These are phyloP conservation scores for Bovichtus diacanthus DNA, from an alignment of 2,797 vertebrate genomes.

Conservation along the genomic window DNA sequence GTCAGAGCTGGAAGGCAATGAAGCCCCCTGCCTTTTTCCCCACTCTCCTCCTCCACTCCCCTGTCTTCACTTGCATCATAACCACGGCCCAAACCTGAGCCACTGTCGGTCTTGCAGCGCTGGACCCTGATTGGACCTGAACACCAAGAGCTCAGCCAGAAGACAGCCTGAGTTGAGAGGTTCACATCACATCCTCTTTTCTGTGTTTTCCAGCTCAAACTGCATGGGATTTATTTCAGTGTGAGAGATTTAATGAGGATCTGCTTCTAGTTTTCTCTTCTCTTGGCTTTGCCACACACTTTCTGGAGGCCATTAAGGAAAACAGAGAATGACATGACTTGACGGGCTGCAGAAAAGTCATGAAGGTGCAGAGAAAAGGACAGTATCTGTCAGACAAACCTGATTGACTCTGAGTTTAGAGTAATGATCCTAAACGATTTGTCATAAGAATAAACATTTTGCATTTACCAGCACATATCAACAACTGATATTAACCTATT, in stretches of 20 bases:
- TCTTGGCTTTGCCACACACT: constrained; percentile 46
- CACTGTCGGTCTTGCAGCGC: neutral
- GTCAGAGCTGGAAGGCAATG: constrained; percentile 49
- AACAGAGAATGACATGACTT: constrained; percentile 35
- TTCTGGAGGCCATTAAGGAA: constrained; percentile 61
- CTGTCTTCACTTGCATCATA: constrained; percentile 41
- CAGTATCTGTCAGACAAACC: constrained; percentile 15
- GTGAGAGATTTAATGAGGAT: constrained; percentile 69
- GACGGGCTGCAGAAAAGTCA: constrained; percentile 29
- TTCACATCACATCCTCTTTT: constrained; percentile 33
- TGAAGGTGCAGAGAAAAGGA: constrained; percentile 37
- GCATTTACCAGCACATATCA: neutral
- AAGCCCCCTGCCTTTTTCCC: constrained; percentile 23
- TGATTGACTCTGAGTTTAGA: neutral
- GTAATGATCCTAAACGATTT: neutral
- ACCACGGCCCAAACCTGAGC: constrained; percentile 21
- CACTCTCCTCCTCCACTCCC: neutral
- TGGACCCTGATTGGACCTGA: constrained; percentile 28
- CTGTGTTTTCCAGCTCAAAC: constrained; percentile 45
- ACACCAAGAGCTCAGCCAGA: constrained; percentile 21
- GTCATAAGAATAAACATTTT: neutral
- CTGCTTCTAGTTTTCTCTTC: constrained; percentile 69
- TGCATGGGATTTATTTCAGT: constrained; percentile 62
- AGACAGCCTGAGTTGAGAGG: constrained; percentile 5
- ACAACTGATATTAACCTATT: neutral